A percentile compares a stretch with the other conserved stretches of the same genome.
Evolutionary conservation across 1,140 invertebrate genomes (phyloP).

Genomic region (Stenopsyche tienmushanensis): DNA sequence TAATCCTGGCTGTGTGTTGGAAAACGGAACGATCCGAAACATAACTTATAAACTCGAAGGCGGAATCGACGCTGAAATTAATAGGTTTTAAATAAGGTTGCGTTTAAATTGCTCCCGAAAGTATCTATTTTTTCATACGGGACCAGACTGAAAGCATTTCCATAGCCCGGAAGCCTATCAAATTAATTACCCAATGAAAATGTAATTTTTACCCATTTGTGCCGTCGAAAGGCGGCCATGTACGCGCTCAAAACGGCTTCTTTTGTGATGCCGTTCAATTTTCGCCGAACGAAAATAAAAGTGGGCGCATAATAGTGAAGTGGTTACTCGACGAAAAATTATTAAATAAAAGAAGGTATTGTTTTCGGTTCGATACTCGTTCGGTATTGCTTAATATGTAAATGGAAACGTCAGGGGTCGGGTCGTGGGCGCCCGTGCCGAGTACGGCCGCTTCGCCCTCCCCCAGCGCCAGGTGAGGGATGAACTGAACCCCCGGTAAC

Average conservation of each 20-base stretch:
- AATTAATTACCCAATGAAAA: neutral
- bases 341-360: neutral
- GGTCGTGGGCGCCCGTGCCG: slow-evolving; percentile 10
- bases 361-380: slow-evolving; percentile 14
- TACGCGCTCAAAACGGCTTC: neutral
- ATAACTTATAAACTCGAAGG: too few relatives aligned
- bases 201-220: neutral
- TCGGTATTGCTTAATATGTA: slow-evolving; percentile 13
- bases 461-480: too few relatives aligned
- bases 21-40: too few relatives aligned
- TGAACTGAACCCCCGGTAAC: too few relatives aligned
- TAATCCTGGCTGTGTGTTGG: too few relatives aligned
- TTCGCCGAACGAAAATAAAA: too few relatives aligned
- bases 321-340: neutral
- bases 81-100: too few relatives aligned
- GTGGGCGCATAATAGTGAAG: too few relatives aligned
- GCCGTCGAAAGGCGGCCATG: neutral
- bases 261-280: neutral
- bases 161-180: neutral
- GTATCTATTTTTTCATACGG: too few relatives aligned
- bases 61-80: too few relatives aligned
- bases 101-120: too few relatives aligned
- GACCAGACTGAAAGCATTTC: too few relatives aligned
- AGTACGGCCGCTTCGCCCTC: slow-evolving; percentile 6
- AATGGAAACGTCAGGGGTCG: slow-evolving; percentile 4